These are phyloP conservation scores for Yponomeuta plumbellus DNA, from an alignment of 2,888 invertebrate genomes.

Conservation along the genomic window DNA sequence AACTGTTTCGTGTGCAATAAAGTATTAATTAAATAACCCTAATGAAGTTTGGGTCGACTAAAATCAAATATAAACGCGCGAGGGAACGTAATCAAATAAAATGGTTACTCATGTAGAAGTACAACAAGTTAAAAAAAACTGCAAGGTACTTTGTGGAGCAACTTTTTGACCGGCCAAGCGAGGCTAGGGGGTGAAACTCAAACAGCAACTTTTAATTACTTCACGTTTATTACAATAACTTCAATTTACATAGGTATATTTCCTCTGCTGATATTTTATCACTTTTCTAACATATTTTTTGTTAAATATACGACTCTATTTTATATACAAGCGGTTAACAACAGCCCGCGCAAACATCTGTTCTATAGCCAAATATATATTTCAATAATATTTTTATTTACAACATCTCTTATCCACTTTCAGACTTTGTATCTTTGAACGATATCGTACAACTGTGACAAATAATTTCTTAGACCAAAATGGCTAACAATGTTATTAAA, in stretches of 20 bases:
- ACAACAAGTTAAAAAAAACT: background rate
- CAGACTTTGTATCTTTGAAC: background rate
- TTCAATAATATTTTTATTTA: background rate
- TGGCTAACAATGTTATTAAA: no score
- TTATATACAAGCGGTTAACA: slow-evolving; percentile 13
- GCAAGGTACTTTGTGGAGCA: background rate
- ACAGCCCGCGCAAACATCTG: background rate
- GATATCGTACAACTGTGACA: background rate
- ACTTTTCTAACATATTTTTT: background rate
- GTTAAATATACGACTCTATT: background rate
- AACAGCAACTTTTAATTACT: slow-evolving; percentile 6
- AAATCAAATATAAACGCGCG: background rate
- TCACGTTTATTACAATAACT: slow-evolving; percentile 5
- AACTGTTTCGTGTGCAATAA: no score
- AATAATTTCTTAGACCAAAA: no score
- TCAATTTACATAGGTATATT: slow-evolving; percentile 1
- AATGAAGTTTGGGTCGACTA: background rate
- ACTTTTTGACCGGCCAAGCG: background rate
- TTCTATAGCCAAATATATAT: slow-evolving; percentile 1
- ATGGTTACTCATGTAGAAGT: background rate
- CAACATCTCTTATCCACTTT: background rate
- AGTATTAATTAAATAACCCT: no score
- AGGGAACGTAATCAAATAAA: background rate
- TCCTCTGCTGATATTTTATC: background rate
- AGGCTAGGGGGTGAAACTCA: background rate